phyloP scores from a whole-genome alignment of 2,797 vertebrate species.

The Alosa sapidissima region DNA sequence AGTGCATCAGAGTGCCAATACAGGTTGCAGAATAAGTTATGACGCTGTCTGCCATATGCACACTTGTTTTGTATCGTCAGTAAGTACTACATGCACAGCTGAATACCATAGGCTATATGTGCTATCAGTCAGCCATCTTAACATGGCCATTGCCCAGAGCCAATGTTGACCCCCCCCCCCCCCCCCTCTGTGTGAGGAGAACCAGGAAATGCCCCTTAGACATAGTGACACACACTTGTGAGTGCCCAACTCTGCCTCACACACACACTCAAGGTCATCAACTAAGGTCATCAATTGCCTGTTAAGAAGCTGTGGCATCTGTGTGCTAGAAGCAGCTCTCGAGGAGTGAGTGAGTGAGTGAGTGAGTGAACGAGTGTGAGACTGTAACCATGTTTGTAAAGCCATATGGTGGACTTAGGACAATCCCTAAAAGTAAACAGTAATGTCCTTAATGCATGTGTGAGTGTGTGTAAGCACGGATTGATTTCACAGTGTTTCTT shows the following conservation, averaged over 20 bases:
- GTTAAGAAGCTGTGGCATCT: constrained; percentile 13
- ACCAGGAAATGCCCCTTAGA: not conserved
- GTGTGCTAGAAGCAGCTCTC: not conserved
- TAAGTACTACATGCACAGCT: not conserved
- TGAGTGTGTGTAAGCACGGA: not conserved
- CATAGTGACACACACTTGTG: constrained; percentile 7
- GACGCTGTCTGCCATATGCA: not conserved
- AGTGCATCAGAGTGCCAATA: not conserved
- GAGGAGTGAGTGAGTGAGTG: not conserved
- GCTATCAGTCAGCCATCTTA: not conserved
- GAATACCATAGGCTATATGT: not conserved
- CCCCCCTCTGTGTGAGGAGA: not conserved
- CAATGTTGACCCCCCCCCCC: not conserved
- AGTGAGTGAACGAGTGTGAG: constrained; percentile 10
- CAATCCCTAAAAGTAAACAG: not conserved
- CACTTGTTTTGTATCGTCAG: not conserved
- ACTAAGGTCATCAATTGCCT: constrained; percentile 6
- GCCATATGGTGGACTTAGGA: constrained; percentile 34
- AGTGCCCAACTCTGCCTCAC: constrained; percentile 5
- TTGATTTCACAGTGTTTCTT: not conserved
- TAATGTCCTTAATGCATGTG: not conserved
- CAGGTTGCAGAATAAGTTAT: not conserved
- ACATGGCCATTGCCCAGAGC: not conserved
- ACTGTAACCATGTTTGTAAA: not conserved
- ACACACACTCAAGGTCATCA: constrained; percentile 28